These are phyloP conservation scores for Machaerirhynchus nigripectus DNA, from an alignment of 2,113 vertebrate genomes.

Conservation along the genomic window DNA sequence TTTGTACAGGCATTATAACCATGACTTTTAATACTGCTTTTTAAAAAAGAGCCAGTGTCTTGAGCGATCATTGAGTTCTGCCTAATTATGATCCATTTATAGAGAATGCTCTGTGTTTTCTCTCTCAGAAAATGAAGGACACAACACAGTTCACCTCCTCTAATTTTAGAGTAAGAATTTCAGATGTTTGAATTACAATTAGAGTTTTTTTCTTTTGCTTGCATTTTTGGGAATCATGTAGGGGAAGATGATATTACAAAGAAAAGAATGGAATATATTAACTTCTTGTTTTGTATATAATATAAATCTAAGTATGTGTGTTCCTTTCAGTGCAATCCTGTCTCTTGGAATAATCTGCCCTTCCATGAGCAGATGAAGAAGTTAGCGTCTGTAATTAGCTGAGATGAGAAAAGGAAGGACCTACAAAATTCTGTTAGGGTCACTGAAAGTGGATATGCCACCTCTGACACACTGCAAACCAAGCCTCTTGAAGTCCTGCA, in stretches of 20 bases:
- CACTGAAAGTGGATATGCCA: neutral
- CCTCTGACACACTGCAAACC: neutral
- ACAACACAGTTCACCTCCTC: accelerated
- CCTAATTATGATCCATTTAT: neutral
- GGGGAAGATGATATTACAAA: neutral
- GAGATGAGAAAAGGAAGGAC: neutral
- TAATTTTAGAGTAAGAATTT: neutral
- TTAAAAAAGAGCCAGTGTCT: neutral
- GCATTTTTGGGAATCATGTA: neutral
- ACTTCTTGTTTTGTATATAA: accelerated
- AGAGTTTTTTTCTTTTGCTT: neutral
- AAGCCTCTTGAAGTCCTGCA: neutral
- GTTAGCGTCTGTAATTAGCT: neutral
- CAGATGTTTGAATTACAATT: neutral
- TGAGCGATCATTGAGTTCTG: neutral
- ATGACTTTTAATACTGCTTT: neutral
- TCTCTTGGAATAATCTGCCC: neutral
- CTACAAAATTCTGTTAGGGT: neutral
- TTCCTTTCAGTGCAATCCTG: neutral
- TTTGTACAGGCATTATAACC: neutral
- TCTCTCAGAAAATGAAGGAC: neutral
- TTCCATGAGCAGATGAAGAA: neutral
- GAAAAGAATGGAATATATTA: neutral
- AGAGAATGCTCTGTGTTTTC: neutral
- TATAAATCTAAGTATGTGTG: neutral